A percentile compares a stretch with the other conserved stretches of the same genome.
These are phyloP conservation scores for Pachyramphus minor DNA, from an alignment of 2,113 vertebrate genomes.

Conservation along the genomic window DNA sequence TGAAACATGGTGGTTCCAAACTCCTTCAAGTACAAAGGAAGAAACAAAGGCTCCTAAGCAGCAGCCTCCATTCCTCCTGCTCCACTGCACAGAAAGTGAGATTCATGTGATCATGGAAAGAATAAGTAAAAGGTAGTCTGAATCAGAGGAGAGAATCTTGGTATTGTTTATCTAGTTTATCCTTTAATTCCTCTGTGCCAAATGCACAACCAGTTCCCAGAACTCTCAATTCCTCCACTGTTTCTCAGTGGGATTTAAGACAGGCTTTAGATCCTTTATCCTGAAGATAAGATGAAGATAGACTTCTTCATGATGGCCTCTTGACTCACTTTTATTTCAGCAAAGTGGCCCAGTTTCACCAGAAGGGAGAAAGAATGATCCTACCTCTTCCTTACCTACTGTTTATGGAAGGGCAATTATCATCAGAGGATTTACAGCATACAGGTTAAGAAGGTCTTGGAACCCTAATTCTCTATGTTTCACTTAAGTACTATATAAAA, in stretches of 20 bases:
- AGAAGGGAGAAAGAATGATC: neutral
- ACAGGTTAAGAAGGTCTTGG: neutral
- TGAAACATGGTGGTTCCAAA: neutral
- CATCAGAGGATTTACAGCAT: neutral
- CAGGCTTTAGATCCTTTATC: neutral
- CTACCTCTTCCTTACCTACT: neutral
- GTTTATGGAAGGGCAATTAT: neutral
- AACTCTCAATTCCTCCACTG: neutral
- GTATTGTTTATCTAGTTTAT: neutral
- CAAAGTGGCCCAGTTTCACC: neutral
- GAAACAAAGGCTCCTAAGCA: neutral
- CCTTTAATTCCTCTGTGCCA: neutral
- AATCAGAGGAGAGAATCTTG: neutral
- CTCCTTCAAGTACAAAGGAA: neutral
- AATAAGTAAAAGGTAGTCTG: neutral
- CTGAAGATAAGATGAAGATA: neutral
- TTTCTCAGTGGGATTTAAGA: neutral
- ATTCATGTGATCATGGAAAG: neutral
- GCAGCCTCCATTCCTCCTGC: neutral
- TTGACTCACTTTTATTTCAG: neutral
- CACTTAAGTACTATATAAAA: neutral
- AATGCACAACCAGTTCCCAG: neutral
- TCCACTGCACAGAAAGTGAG: neutral
- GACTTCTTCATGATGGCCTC: neutral
- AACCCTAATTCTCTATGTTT: neutral